Percentiles rank a stretch among this genome's conserved stretches.
phyloP scores from a whole-genome alignment of 2,888 invertebrate species.

The Cordilura impudica region DNA sequence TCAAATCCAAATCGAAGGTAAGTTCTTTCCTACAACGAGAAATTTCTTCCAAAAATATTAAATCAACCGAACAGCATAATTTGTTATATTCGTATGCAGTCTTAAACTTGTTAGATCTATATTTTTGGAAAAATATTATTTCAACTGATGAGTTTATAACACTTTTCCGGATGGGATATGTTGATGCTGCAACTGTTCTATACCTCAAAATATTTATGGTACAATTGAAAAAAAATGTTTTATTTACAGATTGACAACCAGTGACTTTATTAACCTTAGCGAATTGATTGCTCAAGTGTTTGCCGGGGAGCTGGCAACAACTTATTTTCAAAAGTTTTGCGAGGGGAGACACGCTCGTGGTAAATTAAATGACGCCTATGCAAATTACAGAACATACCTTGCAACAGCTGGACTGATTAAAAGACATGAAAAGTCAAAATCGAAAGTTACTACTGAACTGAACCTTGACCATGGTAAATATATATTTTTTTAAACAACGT shows the following conservation, averaged over 20 bases:
- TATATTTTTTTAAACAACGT: neutral
- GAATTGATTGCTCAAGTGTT: constrained; percentile 6
- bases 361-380: constrained; percentile 20
- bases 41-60: neutral
- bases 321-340: constrained; percentile 19
- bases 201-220: neutral
- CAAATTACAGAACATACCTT: constrained; percentile 11
- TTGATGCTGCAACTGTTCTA: no score
- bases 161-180: no score
- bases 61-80: no score
- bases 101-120: neutral
- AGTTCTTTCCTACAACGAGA: neutral
- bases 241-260: constrained; percentile 7
- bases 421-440: constrained; percentile 11
- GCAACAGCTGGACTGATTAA: constrained; percentile 26
- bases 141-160: no score
- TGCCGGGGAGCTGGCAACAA: constrained; percentile 12
- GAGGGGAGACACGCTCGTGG: constrained; percentile 26
- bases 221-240: neutral
- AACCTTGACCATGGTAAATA: constrained; percentile 8
- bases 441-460: neutral
- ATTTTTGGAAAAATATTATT: neutral
- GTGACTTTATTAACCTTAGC: constrained; percentile 1
- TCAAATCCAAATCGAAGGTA: neutral
- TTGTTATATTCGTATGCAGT: neutral